Percentiles rank a stretch among this genome's conserved stretches.
These are phyloP conservation scores for Apodemia zela DNA, from an alignment of 2,888 invertebrate species.

Conservation along the genomic window DNA sequence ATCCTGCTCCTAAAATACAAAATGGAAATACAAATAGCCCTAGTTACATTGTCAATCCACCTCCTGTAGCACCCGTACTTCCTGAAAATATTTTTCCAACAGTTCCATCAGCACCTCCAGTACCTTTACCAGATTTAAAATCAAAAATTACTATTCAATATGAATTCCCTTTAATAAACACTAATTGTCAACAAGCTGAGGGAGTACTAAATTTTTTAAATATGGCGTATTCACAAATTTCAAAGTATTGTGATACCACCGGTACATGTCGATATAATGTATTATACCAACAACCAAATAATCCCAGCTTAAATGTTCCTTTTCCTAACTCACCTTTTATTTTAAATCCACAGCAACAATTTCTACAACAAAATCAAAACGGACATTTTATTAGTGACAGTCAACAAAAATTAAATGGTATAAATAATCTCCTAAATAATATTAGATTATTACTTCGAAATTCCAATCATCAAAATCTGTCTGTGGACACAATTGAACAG, in stretches of 20 bases:
- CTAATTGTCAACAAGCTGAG: conserved; percentile 1
- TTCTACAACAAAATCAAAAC: background rate
- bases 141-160: background rate
- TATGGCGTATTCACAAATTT: background rate
- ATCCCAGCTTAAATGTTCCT: background rate
- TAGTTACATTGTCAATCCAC: too few species aligned
- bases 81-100: too few species aligned
- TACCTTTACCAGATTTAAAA: background rate
- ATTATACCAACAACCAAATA: background rate
- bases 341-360: background rate
- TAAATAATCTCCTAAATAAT: background rate
- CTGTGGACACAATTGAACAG: background rate
- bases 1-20: too few species aligned
- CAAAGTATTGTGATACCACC: conserved; percentile 4
- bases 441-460: conserved; percentile 4
- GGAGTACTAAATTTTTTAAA: background rate
- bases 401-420: background rate
- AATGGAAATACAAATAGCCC: too few species aligned
- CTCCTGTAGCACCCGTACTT: too few species aligned
- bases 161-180: background rate
- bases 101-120: too few species aligned
- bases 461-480: background rate
- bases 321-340: background rate
- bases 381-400: background rate
- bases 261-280: background rate